Base-by-base conservation (phyloP, 2,888 invertebrate species). In the Tuta absoluta region DNA sequence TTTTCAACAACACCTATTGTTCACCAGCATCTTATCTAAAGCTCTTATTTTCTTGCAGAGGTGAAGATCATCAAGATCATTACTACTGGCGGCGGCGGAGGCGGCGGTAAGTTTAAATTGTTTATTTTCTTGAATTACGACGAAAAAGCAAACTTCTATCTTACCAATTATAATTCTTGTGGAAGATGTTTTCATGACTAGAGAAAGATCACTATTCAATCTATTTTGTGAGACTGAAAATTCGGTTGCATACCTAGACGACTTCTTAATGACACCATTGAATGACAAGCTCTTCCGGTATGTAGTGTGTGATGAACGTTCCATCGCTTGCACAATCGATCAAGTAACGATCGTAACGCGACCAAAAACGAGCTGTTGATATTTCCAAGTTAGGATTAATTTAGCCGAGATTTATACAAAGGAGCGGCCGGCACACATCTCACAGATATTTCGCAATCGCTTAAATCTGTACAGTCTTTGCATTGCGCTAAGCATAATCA, bases 61-160 rank as follows among this genome's bases (percentile, higher is more conserved):
- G 81, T 87, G 67, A 87, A 87, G 74, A 84, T 86, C 68, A 86
- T 86, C 75, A 87, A 87, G 72, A 82, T 87, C 74, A 86, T 86
- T 68, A 77, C 81, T 61, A 70, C 77, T 66, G 84, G 85, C 56
- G 84, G 85, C 65, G 80, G 86, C 71, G 82, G 85, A 64, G 51
- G 51, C 79, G n/a, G n/a, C n/a, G 81, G 82, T 82, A 75, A 78
- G 79, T 69, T 28, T 12, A 37, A 58, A 60, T 37, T 28, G 0
- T 19, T 57, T 33, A 24, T 60, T n/a, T 45, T 63, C n/a, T 41
- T n/a, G n/a, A 14, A 2, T 1, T n/a, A 7, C n/a, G n/a, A 14
- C 41, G 8, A 10, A 33, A 33, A 33, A 3, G 33, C 4, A 33
- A 33, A 33, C 33, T 33, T 28, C 33, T 33, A 7, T 33, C 33